Evolutionary conservation across 2,888 invertebrate genomes (phyloP).

Genomic region (Patella pellucida): DNA sequence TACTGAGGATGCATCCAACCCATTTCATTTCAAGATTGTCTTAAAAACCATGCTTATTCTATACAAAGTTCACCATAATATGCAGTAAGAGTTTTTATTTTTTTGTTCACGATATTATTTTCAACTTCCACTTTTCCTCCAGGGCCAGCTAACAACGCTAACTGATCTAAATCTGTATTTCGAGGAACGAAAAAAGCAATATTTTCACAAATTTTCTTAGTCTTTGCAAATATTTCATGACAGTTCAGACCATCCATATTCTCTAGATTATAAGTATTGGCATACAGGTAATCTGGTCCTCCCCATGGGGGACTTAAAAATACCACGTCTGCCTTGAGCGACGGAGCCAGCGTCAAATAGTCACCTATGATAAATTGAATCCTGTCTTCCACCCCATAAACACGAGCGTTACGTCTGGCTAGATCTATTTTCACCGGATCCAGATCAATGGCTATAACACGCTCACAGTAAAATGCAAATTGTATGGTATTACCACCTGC

Average conservation of each 20-base stretch:
- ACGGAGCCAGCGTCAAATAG: constrained; percentile 76
- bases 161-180: constrained; percentile 85
- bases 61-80: constrained; percentile 81
- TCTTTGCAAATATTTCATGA: constrained; percentile 78
- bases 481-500: constrained; percentile 98
- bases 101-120: constrained; percentile 88
- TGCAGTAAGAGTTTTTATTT: constrained; percentile 90
- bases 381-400: constrained; percentile 89
- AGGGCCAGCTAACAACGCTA: constrained; percentile 81
- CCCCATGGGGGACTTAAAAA: constrained; percentile 99
- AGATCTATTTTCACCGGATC: constrained; percentile 90
- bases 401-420: constrained; percentile 90
- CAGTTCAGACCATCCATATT: constrained; percentile 81
- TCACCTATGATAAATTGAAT: constrained; percentile 95
- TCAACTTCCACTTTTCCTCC: constrained; percentile 87
- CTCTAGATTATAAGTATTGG: constrained; percentile 79
- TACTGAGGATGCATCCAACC: too few relatives aligned
- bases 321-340: constrained; percentile 82
- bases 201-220: constrained; percentile 81
- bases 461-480: constrained; percentile 88
- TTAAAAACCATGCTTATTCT: too few relatives aligned
- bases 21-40: too few relatives aligned
- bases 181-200: constrained; percentile 90
- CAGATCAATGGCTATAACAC: constrained; percentile 91
- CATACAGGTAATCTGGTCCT: constrained; percentile 84